Conservation (phyloP, 2,888 invertebrate species). For the Sycophila texana region DNA sequence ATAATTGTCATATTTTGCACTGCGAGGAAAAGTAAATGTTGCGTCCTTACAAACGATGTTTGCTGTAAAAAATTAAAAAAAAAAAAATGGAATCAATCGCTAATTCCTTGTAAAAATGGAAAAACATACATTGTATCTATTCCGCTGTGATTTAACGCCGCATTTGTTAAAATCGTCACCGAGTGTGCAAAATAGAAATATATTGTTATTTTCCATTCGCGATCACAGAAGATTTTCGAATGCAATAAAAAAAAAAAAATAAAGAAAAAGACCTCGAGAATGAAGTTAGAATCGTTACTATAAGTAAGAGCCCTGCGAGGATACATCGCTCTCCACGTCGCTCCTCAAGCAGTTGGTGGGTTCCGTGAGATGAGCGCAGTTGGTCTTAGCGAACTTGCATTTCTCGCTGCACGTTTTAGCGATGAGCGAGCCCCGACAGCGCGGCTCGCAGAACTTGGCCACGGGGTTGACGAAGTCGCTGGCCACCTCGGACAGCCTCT, state of each 20-base stretch:
- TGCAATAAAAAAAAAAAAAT: neutral
- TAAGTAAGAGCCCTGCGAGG: neutral
- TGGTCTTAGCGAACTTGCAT: constrained; percentile 36
- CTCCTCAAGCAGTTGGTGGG: constrained; percentile 31
- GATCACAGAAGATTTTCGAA: neutral
- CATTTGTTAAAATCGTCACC: too few species aligned
- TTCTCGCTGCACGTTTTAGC: constrained; percentile 22
- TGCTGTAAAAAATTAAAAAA: too few species aligned
- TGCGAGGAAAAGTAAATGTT: too few species aligned
- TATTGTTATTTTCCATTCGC: neutral
- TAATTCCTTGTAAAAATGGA: too few species aligned
- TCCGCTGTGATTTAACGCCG: too few species aligned
- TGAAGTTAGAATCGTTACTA: neutral
- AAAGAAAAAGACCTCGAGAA: neutral
- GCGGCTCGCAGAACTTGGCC: constrained; percentile 26
- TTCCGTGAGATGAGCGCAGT: constrained; percentile 26
- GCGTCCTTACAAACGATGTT: too few species aligned
- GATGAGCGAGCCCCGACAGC: constrained; percentile 12
- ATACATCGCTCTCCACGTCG: neutral
- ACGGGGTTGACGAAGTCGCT: constrained; percentile 13
- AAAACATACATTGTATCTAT: too few species aligned
- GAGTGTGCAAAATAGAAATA: neutral
- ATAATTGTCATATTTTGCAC: constrained; percentile 8
- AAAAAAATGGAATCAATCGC: too few species aligned
- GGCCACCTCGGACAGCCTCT: constrained; percentile 29